These are phyloP conservation scores for Pyralis farinalis DNA, from an alignment of 2,888 invertebrate species.

Conservation along the genomic window DNA sequence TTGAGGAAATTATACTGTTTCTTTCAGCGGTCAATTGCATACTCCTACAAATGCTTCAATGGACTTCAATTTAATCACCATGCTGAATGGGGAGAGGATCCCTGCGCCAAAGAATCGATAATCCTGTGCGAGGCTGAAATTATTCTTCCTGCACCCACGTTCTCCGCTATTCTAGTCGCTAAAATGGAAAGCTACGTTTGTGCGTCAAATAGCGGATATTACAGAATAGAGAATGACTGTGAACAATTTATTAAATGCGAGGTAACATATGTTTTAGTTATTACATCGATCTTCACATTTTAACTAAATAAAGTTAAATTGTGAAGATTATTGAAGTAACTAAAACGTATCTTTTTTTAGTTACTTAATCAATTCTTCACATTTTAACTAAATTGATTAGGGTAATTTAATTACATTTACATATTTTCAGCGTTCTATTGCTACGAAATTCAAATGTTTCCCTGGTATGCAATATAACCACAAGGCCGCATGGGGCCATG, in stretches of 20 bases:
- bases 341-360: no score
- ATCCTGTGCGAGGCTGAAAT: background rate
- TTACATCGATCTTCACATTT: no score
- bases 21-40: slow-evolving; percentile 1
- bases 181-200: background rate
- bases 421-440: background rate
- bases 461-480: background rate
- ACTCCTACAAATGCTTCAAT: background rate
- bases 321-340: no score
- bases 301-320: no score
- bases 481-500: background rate
- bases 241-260: slow-evolving; percentile 4
- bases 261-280: no score
- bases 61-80: slow-evolving; percentile 1
- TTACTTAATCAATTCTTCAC: no score
- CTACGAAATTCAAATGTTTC: background rate
- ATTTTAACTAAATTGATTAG: no score
- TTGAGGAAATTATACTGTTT: background rate
- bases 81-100: slow-evolving; percentile 1
- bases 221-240: slow-evolving; percentile 2
- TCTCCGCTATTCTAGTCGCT: background rate
- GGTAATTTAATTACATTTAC: no score
- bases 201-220: background rate
- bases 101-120: background rate
- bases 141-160: background rate